Base-by-base conservation (phyloP, 2,113 vertebrate genomes). In the Hippocampus zosterae region DNA sequence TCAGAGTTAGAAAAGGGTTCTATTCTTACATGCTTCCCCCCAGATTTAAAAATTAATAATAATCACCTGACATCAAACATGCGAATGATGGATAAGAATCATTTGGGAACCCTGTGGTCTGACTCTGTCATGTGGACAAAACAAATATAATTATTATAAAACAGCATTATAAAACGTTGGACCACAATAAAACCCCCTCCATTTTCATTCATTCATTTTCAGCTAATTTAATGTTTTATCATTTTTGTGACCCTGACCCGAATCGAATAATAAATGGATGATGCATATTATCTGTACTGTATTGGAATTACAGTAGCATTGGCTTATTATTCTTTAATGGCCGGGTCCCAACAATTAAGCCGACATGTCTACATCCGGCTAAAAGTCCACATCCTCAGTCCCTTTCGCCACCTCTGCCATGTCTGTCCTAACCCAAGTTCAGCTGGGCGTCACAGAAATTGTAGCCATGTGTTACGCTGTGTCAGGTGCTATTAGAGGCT, bases 401-500 rank as follows among this genome's bases (percentile, higher is more conserved):
- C 29, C 72, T 65, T 44, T 23, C 68, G 48, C 65, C 59, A 72
- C 13, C 53, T 57, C 69, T 44, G n/a, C 64, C 65, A 67, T 11
- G 10, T 73, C 77, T 81, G 74, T 75, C 74, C 81, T 85, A 86
- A 79, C 81, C 85, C 82, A 86, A 88, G 84, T 84, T 84, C 89
- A 88, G 85, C 87, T 85, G 86, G 88, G 82, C 84, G 73, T 77
- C 83, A 76, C 80, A 72, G 83, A 75, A 88, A 84, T 85, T 73
- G 82, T 78, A 78, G 77, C 78, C 74, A 82, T 82, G 84, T 88
- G 84, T 86, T 86, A 84, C 81, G 85, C 86, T 81, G 81, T 92
- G 89, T 91, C 89, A 91, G 86, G 82, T 86, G 84, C 86, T 91
- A 89, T 92, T 91, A 91, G 89, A 80, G 85, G 78, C 81, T 85